These are phyloP conservation scores for Acanthurus tractus DNA, from an alignment of 2,797 vertebrate species.

Conservation along the genomic window DNA sequence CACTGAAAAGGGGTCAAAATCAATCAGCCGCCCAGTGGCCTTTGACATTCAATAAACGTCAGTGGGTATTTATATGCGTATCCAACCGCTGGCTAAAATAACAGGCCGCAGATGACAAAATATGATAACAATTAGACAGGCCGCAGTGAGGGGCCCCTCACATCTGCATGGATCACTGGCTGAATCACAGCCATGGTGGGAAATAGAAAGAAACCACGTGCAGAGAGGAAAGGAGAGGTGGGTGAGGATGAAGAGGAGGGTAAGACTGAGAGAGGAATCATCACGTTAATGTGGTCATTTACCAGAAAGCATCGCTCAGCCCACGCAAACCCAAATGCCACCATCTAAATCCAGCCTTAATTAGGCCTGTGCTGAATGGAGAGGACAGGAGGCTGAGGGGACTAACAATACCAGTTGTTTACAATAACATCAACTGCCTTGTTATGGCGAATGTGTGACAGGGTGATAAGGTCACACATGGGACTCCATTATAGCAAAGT, in stretches of 20 bases:
- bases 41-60: constrained; percentile 86
- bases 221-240: constrained; percentile 20
- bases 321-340: constrained; percentile 81
- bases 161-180: constrained; percentile 75
- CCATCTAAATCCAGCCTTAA: constrained; percentile 79
- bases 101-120: constrained; percentile 75
- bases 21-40: constrained; percentile 80
- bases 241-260: constrained; percentile 8
- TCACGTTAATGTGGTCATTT: constrained; percentile 81
- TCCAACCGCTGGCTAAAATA: constrained; percentile 72
- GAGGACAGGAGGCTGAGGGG: constrained; percentile 71
- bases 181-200: constrained; percentile 29
- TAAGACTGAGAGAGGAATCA: constrained; percentile 65
- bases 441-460: constrained; percentile 75
- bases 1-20: constrained; percentile 80
- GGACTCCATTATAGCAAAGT: constrained; percentile 74
- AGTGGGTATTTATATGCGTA: constrained; percentile 77
- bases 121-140: constrained; percentile 81
- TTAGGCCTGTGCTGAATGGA: constrained; percentile 63
- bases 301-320: constrained; percentile 71
- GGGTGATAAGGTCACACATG: constrained; percentile 79
- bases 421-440: constrained; percentile 77
- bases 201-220: constrained; percentile 42
- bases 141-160: not conserved
- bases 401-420: constrained; percentile 80